These are phyloP conservation scores for Buceros bicornis DNA, from an alignment of 2,797 vertebrate genomes.

Conservation along the genomic window DNA sequence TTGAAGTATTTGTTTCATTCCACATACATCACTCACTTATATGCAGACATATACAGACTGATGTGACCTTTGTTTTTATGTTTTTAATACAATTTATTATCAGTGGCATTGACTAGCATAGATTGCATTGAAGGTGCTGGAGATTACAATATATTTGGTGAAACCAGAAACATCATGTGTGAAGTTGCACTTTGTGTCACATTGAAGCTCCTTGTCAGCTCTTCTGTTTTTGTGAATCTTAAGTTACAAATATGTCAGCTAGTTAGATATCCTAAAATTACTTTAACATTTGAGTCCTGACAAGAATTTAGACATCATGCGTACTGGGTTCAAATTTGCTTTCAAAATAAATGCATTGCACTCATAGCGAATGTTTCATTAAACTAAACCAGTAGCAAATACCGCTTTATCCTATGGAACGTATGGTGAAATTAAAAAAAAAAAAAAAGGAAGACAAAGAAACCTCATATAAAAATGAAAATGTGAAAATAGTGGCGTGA, in stretches of 20 bases:
- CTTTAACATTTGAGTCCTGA: background rate
- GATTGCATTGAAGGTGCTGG: background rate
- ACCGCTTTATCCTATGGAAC: background rate
- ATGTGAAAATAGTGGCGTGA: background rate
- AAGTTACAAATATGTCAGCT: background rate
- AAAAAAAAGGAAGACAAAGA: background rate
- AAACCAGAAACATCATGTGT: background rate
- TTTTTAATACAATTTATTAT: background rate
- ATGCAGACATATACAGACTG: background rate
- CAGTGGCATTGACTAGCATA: background rate
- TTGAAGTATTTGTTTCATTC: constrained; percentile 31
- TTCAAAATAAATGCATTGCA: background rate
- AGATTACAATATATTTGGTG: background rate
- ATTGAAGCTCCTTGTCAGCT: background rate
- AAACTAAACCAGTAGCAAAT: background rate
- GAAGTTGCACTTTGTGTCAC: background rate
- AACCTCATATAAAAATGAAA: background rate
- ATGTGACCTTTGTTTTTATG: background rate
- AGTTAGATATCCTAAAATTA: background rate
- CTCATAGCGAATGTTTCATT: background rate
- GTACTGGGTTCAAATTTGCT: background rate
- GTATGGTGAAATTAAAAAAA: background rate
- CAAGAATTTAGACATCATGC: background rate
- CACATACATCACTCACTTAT: background rate
- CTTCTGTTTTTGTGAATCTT: background rate